These are phyloP conservation scores for Drosophila nigromelanica DNA, from an alignment of 1,140 invertebrate genomes.

Conservation along the genomic window DNA sequence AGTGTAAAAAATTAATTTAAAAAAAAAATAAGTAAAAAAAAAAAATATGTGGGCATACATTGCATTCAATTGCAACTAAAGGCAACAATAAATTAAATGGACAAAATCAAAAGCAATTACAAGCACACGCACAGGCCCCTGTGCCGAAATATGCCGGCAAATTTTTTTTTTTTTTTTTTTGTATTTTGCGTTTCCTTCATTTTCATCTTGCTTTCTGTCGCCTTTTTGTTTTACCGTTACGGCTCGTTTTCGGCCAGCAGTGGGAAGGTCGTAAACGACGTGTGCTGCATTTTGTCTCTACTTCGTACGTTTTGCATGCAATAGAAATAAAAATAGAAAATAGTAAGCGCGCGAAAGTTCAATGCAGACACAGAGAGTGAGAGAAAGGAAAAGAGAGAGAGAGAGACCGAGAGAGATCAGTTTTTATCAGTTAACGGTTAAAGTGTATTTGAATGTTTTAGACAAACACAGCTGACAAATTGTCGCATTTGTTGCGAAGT, in stretches of 20 bases:
- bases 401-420: conserved; percentile 13
- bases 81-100: conserved; percentile 13
- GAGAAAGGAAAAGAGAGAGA: background rate
- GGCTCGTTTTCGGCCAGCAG: background rate
- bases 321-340: background rate
- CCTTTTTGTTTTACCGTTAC: background rate
- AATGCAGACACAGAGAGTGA: background rate
- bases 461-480: background rate
- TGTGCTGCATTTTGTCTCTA: no score
- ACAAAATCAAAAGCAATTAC: conserved; percentile 4
- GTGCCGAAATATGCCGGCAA: background rate
- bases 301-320: conserved; percentile 8
- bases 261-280: background rate
- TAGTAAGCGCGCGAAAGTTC: background rate
- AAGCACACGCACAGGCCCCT: background rate
- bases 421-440: conserved; percentile 19
- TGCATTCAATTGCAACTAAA: background rate
- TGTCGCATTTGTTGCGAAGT: conserved; percentile 7
- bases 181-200: conserved; percentile 1
- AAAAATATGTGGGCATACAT: background rate
- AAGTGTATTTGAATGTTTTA: background rate
- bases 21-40: conserved; percentile 9
- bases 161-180: conserved; percentile 7
- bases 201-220: no score
- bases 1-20: conserved; percentile 10